Conservation (phyloP, 2,797 vertebrate genomes). For the Paedocypris micromegethes region DNA sequence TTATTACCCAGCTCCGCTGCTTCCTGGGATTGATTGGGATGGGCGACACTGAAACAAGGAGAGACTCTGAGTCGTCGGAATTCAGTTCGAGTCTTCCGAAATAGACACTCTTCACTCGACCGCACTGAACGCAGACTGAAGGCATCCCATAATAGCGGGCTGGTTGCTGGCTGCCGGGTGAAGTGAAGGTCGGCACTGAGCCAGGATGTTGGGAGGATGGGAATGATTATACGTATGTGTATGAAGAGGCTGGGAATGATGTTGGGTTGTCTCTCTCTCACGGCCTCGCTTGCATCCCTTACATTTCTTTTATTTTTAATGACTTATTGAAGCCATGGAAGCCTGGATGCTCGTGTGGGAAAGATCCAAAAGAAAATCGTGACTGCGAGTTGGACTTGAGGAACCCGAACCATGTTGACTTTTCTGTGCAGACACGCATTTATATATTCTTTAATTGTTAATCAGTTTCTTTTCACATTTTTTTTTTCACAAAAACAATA, state of each 20-base stretch:
- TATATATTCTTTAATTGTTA: no score
- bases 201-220: slow-evolving; percentile 59
- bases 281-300: slow-evolving; percentile 31
- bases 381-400: no score
- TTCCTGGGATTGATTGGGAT: slow-evolving; percentile 48
- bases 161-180: slow-evolving; percentile 44
- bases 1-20: slow-evolving; percentile 49
- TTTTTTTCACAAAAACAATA: no score
- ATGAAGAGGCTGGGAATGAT: slow-evolving; percentile 56
- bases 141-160: slow-evolving; percentile 60
- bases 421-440: no score
- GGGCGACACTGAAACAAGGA: slow-evolving; percentile 53
- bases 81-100: slow-evolving; percentile 62
- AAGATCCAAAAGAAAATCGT: no score
- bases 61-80: slow-evolving; percentile 47
- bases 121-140: slow-evolving; percentile 64
- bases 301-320: slow-evolving; percentile 50
- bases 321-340: background rate
- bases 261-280: slow-evolving; percentile 30
- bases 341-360: no score
- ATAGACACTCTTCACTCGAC: slow-evolving; percentile 64
- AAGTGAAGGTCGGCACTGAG: slow-evolving; percentile 39
- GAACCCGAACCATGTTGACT: no score
- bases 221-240: slow-evolving; percentile 62
- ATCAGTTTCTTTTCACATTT: no score